Conservation (phyloP, 2,113 vertebrate species). For the Furnarius figulus region DNA sequence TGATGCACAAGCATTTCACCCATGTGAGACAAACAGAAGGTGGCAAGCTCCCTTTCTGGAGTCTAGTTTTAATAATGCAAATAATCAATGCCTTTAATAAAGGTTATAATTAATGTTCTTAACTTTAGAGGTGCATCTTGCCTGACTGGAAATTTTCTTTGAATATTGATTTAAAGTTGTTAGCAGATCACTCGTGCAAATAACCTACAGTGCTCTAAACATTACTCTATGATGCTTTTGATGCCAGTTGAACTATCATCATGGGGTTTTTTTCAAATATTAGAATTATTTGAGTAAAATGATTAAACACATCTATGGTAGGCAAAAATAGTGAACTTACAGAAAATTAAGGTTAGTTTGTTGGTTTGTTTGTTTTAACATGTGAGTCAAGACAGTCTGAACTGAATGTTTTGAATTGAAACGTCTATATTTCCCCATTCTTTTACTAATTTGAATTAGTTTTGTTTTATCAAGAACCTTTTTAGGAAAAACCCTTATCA, state of each 20-base stretch:
- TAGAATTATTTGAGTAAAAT: neutral
- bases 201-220: neutral
- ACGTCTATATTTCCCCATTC: neutral
- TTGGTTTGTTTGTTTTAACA: neutral
- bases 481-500: neutral
- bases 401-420: neutral
- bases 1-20: neutral
- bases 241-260: rapidly evolving
- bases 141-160: neutral
- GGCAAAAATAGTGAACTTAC: neutral
- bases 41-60: neutral
- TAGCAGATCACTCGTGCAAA: neutral
- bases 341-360: neutral
- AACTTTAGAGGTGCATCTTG: neutral
- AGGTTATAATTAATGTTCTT: neutral
- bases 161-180: neutral
- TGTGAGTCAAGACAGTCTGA: neutral
- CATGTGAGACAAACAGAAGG: neutral
- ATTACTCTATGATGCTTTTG: neutral
- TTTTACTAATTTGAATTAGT: neutral
- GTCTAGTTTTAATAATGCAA: neutral
- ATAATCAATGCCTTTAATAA: neutral
- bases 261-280: neutral
- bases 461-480: neutral
- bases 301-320: neutral